Evolutionary conservation across 2,113 vertebrate species (phyloP), one percentile per base, ranked within the genome.

Genomic region (Trichomycterus rosablanca): DNA sequence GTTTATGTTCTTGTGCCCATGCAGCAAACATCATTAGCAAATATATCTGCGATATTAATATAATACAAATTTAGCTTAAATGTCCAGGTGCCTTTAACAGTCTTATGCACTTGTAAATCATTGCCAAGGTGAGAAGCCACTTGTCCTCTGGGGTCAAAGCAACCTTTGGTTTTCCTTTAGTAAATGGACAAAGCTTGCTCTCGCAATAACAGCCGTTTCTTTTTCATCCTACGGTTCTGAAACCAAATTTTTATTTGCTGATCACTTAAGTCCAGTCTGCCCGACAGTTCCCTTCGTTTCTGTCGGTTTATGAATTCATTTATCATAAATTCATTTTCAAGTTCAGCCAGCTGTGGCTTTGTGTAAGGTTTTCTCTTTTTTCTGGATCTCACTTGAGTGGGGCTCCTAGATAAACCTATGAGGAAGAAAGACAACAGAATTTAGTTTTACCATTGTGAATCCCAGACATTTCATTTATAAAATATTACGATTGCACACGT

Each of bases 281-380:
- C 87, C 14, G 94, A 96, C 55, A 94, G 82, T 68, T 94, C 93
- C 63, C 95, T 95, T 53, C 93, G 83, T 78, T 93, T 94, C 82
- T 96, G 93, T 62, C 92, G 84, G 78, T 93, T 96, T 82, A 95
- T 96, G 77, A 97, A 97, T 76, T 94, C 94, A 63, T 91, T 91
- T 75, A 92, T 83, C 72, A 95, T 84, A 74, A 96, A 95, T 83
- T 93, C 94, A 71, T 90, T 92, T 79, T 97, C 93, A 87, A 96
- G 84, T 79, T 94, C 92, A 48, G 91, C 89, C 42, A 97, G 90
- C 84, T 95, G 93, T 52, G 86, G 87, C 68, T 97, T 97, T 15
- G 94, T 87, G 81, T 97, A 95, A 15, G 93, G 95, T 78, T 95
- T 95, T 76, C 93, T 89, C 85, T 97, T 97, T 83, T 92, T 96